phyloP scores from a whole-genome alignment of 2,797 vertebrate species.

The Phalloptychus januarius region DNA sequence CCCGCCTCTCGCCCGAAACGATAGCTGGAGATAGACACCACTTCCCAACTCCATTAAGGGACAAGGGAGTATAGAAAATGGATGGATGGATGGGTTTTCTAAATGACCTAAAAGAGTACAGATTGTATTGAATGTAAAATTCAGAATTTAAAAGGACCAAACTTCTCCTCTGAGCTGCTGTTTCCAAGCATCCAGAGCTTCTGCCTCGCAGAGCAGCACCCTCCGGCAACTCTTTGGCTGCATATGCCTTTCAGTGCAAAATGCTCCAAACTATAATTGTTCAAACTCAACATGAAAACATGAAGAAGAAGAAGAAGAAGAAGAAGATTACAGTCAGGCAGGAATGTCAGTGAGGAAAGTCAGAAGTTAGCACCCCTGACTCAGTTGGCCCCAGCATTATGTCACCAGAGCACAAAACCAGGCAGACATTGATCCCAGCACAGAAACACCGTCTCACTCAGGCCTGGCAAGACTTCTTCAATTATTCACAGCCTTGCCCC shows the following conservation, averaged over 20 bases:
- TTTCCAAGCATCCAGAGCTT: no score
- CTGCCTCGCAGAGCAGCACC: no score
- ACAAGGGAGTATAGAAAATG: no score
- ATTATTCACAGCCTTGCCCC: slow-evolving; percentile 64
- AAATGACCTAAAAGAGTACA: neutral
- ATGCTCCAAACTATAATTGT: neutral
- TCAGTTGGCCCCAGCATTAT: slow-evolving; percentile 24
- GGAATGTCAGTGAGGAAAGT: neutral
- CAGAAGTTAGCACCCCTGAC: slow-evolving; percentile 20
- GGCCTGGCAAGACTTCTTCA: slow-evolving; percentile 43
- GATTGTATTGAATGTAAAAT: neutral
- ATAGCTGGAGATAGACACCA: no score
- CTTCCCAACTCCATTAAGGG: no score
- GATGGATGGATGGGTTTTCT: no score
- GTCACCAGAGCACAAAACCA: slow-evolving; percentile 36
- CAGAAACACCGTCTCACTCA: slow-evolving; percentile 32
- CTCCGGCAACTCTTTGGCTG: neutral
- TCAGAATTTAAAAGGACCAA: neutral
- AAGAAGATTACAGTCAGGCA: neutral
- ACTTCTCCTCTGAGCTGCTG: no score
- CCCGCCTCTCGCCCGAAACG: no score
- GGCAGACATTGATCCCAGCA: slow-evolving; percentile 45
- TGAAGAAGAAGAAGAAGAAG: neutral
- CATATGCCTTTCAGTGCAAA: neutral
- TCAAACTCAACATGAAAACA: neutral